Evolutionary conservation across 2,113 vertebrate genomes (phyloP), one percentile per base, ranked within the genome.

Genomic region (Boleophthalmus pectinirostris): DNA sequence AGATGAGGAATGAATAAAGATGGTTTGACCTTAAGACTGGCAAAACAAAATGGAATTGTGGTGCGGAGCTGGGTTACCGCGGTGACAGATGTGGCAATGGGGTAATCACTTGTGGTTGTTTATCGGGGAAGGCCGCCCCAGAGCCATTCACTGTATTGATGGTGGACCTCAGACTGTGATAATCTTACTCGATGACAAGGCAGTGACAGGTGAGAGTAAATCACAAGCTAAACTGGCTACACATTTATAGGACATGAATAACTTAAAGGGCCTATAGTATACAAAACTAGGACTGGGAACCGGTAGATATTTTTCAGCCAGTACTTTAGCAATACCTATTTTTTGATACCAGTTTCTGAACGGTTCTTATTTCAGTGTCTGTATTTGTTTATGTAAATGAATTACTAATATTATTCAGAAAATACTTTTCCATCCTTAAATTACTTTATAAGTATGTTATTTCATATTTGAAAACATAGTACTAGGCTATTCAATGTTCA

Each of bases 101-200:
- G 61, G 65, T 25, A 75, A 87, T 91, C 75, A 76, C 72, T 87
- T 77, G 49, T 72, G 25, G 13, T 38, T 83, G 82, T 88, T 87
- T 78, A 68, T 78, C 80, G 54, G 66, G 61, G 82, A 74, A 65
- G 72, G 67, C 15, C 82, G 46, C 76, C 71, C 46, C 1, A 49
- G 12, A 66, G 56, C 70, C 74, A 77, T 75, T 78, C 69, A 60
- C 23, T 45, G 73, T 74, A 82, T 80, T 88, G 82, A 85, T 79
- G 74, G 60, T 69, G 63, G 73, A 75, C 51, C 74, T 20, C 63
- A 69, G 63, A 74, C n/a, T 70, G 64, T 0, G 69, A 64, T 82
- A 82, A 87, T 85, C 77, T 87, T 69, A 69, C 14, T 23, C 25
- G 60, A 8, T 78, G 80, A 38, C 81, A 66, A 4, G 81, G 0